These are phyloP conservation scores for Arothron firmamentum DNA, from an alignment of 2,113 vertebrate species.

Conservation along the genomic window DNA sequence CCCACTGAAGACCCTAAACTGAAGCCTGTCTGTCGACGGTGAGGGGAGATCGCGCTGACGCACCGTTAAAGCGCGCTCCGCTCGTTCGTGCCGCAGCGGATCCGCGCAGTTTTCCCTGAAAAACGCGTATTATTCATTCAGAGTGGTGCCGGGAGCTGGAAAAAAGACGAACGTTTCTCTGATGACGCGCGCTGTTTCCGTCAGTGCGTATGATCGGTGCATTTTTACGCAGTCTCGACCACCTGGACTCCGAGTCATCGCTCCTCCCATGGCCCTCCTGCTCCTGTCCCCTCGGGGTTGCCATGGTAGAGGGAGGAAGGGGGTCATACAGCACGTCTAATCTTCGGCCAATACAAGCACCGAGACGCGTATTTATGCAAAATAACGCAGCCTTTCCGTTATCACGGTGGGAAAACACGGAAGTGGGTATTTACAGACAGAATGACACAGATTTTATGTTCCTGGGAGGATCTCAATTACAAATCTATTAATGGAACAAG, in stretches of 20 bases:
- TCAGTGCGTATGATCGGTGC: conserved; percentile 13
- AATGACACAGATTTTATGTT: neutral
- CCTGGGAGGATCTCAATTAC: too few relatives aligned
- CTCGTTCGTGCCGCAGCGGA: conserved; percentile 13
- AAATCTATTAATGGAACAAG: too few relatives aligned
- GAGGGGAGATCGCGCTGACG: conserved; percentile 29
- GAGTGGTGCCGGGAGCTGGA: conserved; percentile 4
- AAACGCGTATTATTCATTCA: conserved; percentile 31
- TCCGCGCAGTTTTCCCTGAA: conserved; percentile 8
- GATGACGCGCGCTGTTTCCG: conserved; percentile 20
- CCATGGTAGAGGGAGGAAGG: conserved; percentile 27
- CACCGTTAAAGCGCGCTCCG: conserved; percentile 24
- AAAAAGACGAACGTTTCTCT: neutral
- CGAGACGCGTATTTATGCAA: neutral
- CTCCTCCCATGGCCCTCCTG: conserved; percentile 55
- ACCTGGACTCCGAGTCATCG: conserved; percentile 56
- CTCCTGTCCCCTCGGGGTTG: conserved; percentile 27
- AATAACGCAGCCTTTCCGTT: conserved; percentile 3
- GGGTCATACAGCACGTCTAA: conserved; percentile 29
- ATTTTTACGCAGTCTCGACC: conserved; percentile 53
- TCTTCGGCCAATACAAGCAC: conserved; percentile 24
- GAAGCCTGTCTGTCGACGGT: neutral
- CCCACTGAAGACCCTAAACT: neutral
- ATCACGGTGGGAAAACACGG: neutral
- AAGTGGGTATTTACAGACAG: conserved; percentile 1